Evolutionary conservation across 2,888 invertebrate genomes (phyloP), one percentile per base, ranked within the genome.

Genomic region (Alitta virens): DNA sequence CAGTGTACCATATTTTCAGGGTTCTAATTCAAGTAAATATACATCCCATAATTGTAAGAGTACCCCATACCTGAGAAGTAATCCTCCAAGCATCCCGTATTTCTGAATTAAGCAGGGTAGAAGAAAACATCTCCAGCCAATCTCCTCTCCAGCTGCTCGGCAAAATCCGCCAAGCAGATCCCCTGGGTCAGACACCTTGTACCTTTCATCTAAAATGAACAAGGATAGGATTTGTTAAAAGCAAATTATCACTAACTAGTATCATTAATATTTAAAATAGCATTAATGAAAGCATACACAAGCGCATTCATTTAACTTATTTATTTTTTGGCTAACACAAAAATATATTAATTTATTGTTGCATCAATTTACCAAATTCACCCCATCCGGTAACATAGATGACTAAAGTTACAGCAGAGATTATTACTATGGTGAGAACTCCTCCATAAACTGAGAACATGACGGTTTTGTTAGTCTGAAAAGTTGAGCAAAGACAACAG

Each of bases 111-210:
- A 65, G 56, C 70, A 71, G 0, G 74, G 75, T 24, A 75, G 61
- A 25, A 75, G 63, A 57, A 63, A 75, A 56, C 73, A 73, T 53
- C 75, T 54, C 75, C 75, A 75, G 2, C 75, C 75, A 2, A 75
- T 60, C 63, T 75, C 75, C 58, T 75, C 75, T 12, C 73, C 74
- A 2, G 69, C 69, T 12, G 74, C 74, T 18, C 74, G 59, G 7
- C 72, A 51, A 60, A 74, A 72, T 1, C 33, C 63, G 1, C 54
- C 53, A 3, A 59, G 21, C 25, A 63, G 42, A 18, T 51, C 42
- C 1, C 42, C 43, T 2, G 50, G 24, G 21, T 25, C 38, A 23
- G 46, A 49, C 38, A 38, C 51, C 21, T 51, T 18, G 21, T 50
- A 50, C 2, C 52, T 46, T 25, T 59, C 59, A 38, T 59, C 59